These are phyloP conservation scores for Apamea monoglypha DNA, from an alignment of 2,888 invertebrate genomes.

Conservation along the genomic window DNA sequence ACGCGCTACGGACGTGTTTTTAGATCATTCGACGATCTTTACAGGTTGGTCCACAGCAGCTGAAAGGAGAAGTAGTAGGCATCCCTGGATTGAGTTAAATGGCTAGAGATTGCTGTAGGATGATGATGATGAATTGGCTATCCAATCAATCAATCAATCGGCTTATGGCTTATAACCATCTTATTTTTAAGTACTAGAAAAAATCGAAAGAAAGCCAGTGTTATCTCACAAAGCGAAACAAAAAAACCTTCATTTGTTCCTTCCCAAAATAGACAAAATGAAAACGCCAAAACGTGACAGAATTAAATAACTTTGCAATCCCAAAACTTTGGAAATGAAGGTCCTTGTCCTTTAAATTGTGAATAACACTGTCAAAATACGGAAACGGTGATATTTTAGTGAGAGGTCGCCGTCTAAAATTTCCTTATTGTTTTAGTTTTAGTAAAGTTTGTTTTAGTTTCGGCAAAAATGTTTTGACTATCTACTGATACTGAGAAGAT, in stretches of 20 bases:
- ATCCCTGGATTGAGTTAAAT: not conserved
- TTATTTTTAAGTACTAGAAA: not conserved
- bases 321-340: conserved; percentile 51
- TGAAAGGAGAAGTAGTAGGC: not conserved
- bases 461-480: conserved; percentile 24
- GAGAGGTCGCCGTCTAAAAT: conserved; percentile 32
- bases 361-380: conserved; percentile 54
- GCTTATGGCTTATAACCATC: not conserved
- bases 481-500: not conserved
- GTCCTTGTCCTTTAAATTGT: conserved; percentile 43
- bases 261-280: conserved; percentile 28
- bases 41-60: not conserved
- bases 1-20: not conserved
- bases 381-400: conserved; percentile 54
- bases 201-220: not conserved
- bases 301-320: conserved; percentile 44
- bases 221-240: not conserved
- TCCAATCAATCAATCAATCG: too few species aligned
- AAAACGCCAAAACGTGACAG: conserved; percentile 16
- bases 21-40: not conserved
- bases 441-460: conserved; percentile 17
- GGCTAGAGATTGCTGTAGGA: too few species aligned
- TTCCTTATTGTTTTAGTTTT: conserved; percentile 56
- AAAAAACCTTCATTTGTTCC: conserved; percentile 12
- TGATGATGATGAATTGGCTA: not conserved